A percentile compares a stretch with the other conserved stretches of the same genome.
Conservation (phyloP, 1,140 invertebrate species). For the Metaphire vulgaris region DNA sequence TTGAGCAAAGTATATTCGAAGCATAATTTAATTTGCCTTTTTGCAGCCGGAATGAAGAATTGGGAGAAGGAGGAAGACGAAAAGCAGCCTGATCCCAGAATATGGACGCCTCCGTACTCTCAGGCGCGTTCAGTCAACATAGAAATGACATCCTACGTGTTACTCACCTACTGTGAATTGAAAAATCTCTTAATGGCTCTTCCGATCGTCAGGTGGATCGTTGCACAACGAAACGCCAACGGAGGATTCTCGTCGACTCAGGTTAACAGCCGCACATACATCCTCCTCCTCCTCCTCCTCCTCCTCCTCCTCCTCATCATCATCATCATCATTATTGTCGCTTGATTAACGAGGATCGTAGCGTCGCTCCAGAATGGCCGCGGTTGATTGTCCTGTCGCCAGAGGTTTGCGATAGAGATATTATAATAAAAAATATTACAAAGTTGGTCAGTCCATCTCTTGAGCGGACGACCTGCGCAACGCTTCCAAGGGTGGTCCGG, state of each 20-base stretch:
- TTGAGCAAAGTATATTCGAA: not conserved
- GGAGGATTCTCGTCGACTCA: constrained; percentile 75
- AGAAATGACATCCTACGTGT: constrained; percentile 77
- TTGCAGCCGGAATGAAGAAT: not conserved
- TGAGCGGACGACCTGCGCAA: too few relatives aligned
- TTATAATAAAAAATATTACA: not conserved
- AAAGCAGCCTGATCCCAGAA: not conserved
- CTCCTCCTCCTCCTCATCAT: too few relatives aligned
- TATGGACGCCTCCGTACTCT: not conserved
- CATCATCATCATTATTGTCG: too few relatives aligned
- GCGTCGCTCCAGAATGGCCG: too few relatives aligned
- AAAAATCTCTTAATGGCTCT: constrained; percentile 53
- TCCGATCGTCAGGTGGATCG: constrained; percentile 77
- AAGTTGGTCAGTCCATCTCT: not conserved
- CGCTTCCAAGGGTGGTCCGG: too few relatives aligned
- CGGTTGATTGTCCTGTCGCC: not conserved
- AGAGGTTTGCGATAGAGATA: not conserved
- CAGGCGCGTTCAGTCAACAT: constrained; percentile 65
- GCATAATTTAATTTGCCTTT: not conserved
- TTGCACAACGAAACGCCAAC: constrained; percentile 68
- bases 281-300: too few relatives aligned
- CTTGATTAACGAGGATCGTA: too few relatives aligned
- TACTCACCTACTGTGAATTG: constrained; percentile 59
- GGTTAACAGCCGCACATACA: constrained; percentile 31
- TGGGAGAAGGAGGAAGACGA: not conserved